These are phyloP conservation scores for Rhinoderma darwinii DNA, from an alignment of 2,113 vertebrate species.

Conservation along the genomic window DNA sequence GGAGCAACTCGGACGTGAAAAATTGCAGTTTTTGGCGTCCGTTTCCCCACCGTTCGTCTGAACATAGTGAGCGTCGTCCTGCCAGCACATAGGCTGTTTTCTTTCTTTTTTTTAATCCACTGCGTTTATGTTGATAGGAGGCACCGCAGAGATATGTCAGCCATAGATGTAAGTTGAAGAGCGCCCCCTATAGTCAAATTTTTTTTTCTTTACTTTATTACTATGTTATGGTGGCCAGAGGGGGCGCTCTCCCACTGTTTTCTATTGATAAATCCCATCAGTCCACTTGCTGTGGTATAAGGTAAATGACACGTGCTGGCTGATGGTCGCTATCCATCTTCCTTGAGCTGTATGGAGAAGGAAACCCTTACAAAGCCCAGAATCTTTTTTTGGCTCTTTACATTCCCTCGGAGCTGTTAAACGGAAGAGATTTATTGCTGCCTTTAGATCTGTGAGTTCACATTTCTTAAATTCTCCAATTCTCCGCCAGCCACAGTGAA, in stretches of 20 bases:
- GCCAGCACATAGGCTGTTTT: no score
- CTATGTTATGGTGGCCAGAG: background rate
- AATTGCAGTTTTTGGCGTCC: no score
- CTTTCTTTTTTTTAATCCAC: no score
- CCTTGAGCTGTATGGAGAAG: background rate
- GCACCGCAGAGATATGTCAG: background rate
- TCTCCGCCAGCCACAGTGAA: background rate
- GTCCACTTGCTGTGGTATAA: background rate
- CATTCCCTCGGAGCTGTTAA: background rate
- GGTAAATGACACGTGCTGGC: background rate
- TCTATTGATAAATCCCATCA: background rate
- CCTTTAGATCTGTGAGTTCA: conserved; percentile 64
- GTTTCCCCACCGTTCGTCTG: no score
- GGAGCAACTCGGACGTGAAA: no score
- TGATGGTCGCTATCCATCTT: background rate
- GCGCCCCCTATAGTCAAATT: background rate
- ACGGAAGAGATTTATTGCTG: conserved; percentile 63
- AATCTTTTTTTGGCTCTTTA: conserved; percentile 15
- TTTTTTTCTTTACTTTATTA: background rate
- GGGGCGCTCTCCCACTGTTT: background rate
- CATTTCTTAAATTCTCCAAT: conserved; percentile 61
- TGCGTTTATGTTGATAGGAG: background rate
- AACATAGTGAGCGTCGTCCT: no score
- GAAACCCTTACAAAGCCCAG: conserved; percentile 5
- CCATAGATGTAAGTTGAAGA: background rate